Conservation (phyloP, 2,888 invertebrate species). For the Dione juno region DNA sequence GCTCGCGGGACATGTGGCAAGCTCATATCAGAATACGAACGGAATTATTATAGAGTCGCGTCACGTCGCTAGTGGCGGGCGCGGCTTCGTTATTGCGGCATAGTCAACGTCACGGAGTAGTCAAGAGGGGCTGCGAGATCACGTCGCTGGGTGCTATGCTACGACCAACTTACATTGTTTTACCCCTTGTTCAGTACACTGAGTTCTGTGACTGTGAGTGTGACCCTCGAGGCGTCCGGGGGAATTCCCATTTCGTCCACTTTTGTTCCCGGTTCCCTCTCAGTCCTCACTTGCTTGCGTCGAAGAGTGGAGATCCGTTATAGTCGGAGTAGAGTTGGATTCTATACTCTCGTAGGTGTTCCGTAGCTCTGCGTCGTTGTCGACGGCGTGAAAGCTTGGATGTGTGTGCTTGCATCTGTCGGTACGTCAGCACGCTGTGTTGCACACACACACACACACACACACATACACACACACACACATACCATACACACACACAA, state of each 20-base stretch:
- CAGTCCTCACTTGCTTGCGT: slow-evolving; percentile 28
- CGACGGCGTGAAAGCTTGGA: slow-evolving; percentile 16
- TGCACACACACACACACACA: too few species aligned
- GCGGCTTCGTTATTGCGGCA: slow-evolving; percentile 2
- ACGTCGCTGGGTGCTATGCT: slow-evolving; percentile 71
- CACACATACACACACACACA: too few species aligned
- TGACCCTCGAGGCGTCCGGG: neutral
- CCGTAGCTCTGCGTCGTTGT: slow-evolving; percentile 29
- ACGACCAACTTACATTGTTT: slow-evolving; percentile 67
- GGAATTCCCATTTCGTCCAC: neutral
- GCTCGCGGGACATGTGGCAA: too few species aligned
- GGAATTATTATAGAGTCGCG: too few species aligned
- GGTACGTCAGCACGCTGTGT: too few species aligned
- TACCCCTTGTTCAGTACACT: slow-evolving; percentile 20
- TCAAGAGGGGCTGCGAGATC: slow-evolving; percentile 26
- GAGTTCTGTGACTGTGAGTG: neutral
- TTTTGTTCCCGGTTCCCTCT: neutral
- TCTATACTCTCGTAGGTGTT: slow-evolving; percentile 32
- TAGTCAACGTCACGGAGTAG: neutral
- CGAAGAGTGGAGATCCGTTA: slow-evolving; percentile 24
- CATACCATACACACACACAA: slow-evolving; percentile 31
- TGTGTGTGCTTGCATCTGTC: neutral
- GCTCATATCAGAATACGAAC: too few species aligned
- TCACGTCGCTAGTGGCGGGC: neutral
- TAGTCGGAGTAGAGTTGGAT: slow-evolving; percentile 14